These are phyloP conservation scores for Spea multiplicata DNA, from an alignment of 2,113 vertebrate species.

Conservation along the genomic window DNA sequence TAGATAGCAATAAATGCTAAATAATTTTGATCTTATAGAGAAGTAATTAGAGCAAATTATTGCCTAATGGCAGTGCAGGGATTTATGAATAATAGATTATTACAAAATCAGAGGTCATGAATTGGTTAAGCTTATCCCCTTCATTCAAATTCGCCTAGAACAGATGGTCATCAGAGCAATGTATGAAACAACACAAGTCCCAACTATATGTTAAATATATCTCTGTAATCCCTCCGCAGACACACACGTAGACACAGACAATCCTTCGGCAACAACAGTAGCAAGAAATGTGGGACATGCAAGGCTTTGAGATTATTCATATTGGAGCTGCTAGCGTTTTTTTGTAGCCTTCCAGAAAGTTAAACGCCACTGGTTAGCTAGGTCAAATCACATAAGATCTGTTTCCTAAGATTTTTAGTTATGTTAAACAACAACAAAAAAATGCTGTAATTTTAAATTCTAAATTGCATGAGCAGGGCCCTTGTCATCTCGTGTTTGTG, in stretches of 20 bases:
- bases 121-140: not conserved
- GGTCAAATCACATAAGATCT: not conserved
- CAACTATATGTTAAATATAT: conserved; percentile 36
- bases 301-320: conserved; percentile 54
- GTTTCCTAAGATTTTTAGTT: not conserved
- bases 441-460: too few species aligned
- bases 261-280: not conserved
- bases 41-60: too few species aligned
- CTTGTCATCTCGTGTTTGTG: too few species aligned
- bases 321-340: conserved; percentile 14
- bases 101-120: too few species aligned
- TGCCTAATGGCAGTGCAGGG: too few species aligned
- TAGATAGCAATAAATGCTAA: too few species aligned
- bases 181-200: conserved; percentile 30
- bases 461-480: too few species aligned
- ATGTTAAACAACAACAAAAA: too few species aligned
- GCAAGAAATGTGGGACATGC: conserved; percentile 51
- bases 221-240: conserved; percentile 44
- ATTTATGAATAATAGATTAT: too few species aligned
- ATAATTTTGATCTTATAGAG: too few species aligned
- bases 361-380: not conserved
- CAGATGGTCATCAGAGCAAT: conserved; percentile 37
- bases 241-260: conserved; percentile 9
- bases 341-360: not conserved
- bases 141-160: not conserved